phyloP scores from a whole-genome alignment of 1,140 invertebrate genomes.

The Ooceraea biroi region DNA sequence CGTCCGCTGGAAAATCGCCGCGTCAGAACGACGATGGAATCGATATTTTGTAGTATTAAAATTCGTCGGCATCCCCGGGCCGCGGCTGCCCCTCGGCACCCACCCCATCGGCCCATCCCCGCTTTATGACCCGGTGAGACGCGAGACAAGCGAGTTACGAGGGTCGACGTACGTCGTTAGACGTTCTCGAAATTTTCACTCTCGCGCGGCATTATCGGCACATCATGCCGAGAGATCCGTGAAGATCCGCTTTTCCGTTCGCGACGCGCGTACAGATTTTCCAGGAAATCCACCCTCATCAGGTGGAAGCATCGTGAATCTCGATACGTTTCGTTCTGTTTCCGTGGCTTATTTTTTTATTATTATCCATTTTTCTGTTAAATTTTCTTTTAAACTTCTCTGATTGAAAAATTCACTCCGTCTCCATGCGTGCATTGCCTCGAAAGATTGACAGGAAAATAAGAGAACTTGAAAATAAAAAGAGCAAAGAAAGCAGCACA shows the following conservation, averaged over 20 bases:
- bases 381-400: not conserved
- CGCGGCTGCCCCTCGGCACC: constrained; percentile 68
- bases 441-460: constrained; percentile 49
- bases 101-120: constrained; percentile 28
- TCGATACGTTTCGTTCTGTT: not conserved
- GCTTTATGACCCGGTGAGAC: constrained; percentile 56
- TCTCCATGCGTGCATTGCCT: constrained; percentile 19
- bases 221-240: constrained; percentile 49
- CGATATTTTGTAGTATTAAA: constrained; percentile 79
- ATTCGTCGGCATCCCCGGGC: constrained; percentile 68
- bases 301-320: not conserved
- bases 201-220: constrained; percentile 63
- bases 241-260: constrained; percentile 62
- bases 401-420: not conserved
- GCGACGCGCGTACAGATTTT: constrained; percentile 31
- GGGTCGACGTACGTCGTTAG: constrained; percentile 69
- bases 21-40: constrained; percentile 69
- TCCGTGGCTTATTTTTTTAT: constrained; percentile 19
- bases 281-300: constrained; percentile 27
- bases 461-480: constrained; percentile 38
- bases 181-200: constrained; percentile 77
- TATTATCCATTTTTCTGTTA: constrained; percentile 10
- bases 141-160: constrained; percentile 69
- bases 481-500: not conserved
- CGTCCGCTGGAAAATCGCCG: constrained; percentile 44